phyloP scores from a whole-genome alignment of 2,113 vertebrate species.

The Micronycteris hirsuta region DNA sequence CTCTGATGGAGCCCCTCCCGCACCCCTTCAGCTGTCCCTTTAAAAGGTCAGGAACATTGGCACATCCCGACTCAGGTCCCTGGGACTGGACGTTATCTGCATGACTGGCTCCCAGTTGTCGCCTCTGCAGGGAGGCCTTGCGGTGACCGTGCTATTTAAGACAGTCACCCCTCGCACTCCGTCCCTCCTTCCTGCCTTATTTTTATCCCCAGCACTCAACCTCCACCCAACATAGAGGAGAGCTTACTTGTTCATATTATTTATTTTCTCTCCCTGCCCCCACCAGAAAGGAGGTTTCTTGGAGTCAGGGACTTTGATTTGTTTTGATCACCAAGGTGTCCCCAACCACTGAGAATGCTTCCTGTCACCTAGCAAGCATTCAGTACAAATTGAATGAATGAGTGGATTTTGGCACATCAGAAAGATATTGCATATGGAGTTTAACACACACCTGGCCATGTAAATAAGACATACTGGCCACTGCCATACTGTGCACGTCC shows the following conservation, averaged over 20 bases:
- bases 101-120: not conserved
- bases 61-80: not conserved
- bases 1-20: not conserved
- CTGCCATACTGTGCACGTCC: not conserved
- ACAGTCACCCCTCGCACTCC: rapidly evolving
- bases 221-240: not conserved
- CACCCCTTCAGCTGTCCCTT: not conserved
- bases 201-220: not conserved
- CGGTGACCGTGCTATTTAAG: not conserved
- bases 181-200: not conserved
- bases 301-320: not conserved
- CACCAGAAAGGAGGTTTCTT: not conserved
- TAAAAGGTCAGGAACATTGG: not conserved
- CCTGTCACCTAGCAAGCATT: not conserved
- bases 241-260: not conserved
- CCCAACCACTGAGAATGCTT: not conserved
- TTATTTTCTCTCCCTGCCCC: not conserved
- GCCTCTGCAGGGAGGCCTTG: not conserved
- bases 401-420: not conserved
- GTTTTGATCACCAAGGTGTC: not conserved
- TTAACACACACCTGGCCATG: rapidly evolving
- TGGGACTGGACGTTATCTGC: not conserved
- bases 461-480: not conserved
- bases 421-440: not conserved
- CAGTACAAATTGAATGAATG: too few relatives aligned